These are phyloP conservation scores for Mactra quadrangularis DNA, from an alignment of 1,140 invertebrate genomes.

Conservation along the genomic window DNA sequence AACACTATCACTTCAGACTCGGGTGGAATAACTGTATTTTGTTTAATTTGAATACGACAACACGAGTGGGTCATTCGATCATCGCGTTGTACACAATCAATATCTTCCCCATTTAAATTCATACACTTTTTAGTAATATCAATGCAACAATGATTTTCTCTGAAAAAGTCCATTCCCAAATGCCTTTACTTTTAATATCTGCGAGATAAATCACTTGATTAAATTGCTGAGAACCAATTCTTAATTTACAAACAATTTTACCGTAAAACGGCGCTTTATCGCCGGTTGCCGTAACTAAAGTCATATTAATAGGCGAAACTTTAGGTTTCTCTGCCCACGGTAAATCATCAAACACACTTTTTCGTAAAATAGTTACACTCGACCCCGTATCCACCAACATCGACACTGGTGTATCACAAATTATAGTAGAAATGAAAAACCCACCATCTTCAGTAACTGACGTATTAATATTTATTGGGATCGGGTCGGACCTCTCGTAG, in stretches of 20 bases:
- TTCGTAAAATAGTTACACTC: slow-evolving; percentile 39
- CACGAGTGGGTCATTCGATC: no score
- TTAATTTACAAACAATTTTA: slow-evolving; percentile 19
- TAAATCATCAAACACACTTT: no score
- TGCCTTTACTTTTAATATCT: slow-evolving; percentile 22
- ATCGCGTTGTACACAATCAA: no score
- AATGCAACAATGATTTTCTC: no score
- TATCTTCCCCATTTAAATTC: no score
- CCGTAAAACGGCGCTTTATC: slow-evolving; percentile 50
- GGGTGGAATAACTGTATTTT: no score
- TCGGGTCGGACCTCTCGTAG: not conserved
- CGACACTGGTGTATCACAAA: not conserved
- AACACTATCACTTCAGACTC: no score
- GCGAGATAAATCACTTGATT: slow-evolving; percentile 25
- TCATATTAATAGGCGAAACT: slow-evolving; percentile 26
- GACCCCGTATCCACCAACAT: slow-evolving; percentile 57
- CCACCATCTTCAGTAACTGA: not conserved
- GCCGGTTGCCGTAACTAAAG: slow-evolving; percentile 60
- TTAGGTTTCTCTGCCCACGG: no score
- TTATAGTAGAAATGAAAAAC: not conserved
- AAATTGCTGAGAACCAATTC: slow-evolving; percentile 2
- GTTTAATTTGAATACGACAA: no score
- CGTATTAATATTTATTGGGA: not conserved
- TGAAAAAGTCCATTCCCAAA: no score
- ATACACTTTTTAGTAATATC: no score